phyloP scores from a whole-genome alignment of 2,888 invertebrate species.

The Liposcelis brunnea region DNA sequence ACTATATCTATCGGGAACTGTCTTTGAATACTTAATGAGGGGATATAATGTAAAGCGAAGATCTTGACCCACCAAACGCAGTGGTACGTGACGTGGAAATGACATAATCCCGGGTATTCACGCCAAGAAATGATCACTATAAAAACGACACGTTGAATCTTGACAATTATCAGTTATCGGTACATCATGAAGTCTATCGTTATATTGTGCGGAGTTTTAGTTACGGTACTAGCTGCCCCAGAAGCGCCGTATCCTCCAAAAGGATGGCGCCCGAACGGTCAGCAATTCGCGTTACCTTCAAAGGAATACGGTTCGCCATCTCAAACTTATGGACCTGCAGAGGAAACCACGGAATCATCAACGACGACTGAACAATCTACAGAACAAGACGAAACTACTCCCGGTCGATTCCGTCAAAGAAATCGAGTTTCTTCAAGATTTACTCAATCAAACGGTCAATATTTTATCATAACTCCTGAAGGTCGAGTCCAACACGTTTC shows the following conservation, averaged over 20 bases:
- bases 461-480: not conserved
- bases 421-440: not conserved
- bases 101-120: no score
- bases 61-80: no score
- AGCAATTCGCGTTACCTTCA: not conserved
- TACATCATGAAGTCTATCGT: not conserved
- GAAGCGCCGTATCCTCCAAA: constrained; percentile 3
- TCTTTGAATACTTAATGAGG: no score
- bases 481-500: not conserved
- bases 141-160: no score
- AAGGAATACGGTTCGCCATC: not conserved
- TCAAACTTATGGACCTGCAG: constrained; percentile 1
- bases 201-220: not conserved
- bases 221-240: not conserved
- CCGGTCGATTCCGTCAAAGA: not conserved
- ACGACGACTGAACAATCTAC: constrained; percentile 1
- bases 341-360: not conserved
- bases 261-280: constrained; percentile 6
- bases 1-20: no score
- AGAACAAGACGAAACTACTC: not conserved
- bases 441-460: not conserved
- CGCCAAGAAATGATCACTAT: no score
- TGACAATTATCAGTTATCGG: no score
- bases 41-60: no score
- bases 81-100: no score